A percentile compares a stretch with the other conserved stretches of the same genome.
These are phyloP conservation scores for Hippocampus mohnikei DNA, from an alignment of 2,113 vertebrate species.

Conservation along the genomic window DNA sequence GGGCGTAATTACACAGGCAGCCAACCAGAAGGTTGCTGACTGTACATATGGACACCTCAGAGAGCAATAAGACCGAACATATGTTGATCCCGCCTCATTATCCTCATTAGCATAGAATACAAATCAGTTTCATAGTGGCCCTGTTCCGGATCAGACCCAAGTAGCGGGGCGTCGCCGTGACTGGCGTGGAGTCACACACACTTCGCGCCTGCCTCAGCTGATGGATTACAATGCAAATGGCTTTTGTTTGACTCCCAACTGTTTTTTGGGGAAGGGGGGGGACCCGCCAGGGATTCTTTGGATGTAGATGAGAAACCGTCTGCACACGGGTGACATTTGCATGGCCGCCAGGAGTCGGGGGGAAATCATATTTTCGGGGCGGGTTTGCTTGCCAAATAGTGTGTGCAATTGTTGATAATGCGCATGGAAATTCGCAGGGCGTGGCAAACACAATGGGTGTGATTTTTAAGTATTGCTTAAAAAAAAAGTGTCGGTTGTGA, in stretches of 20 bases:
- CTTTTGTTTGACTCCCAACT: constrained; percentile 56
- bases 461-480: no score
- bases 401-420: background rate
- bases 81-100: constrained; percentile 61
- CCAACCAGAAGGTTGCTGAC: constrained; percentile 19
- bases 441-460: background rate
- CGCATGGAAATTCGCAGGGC: background rate
- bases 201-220: constrained; percentile 28
- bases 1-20: constrained; percentile 13
- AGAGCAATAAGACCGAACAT: constrained; percentile 40
- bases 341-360: constrained; percentile 3
- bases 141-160: constrained; percentile 35
- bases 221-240: constrained; percentile 56
- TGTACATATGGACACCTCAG: constrained; percentile 13
- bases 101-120: constrained; percentile 52
- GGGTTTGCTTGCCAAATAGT: constrained; percentile 11
- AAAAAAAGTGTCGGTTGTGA: no score
- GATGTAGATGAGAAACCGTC: constrained; percentile 45
- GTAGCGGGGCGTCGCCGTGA: constrained; percentile 26
- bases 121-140: constrained; percentile 45
- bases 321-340: background rate
- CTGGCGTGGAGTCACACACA: constrained; percentile 38
- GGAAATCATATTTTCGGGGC: constrained; percentile 15
- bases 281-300: constrained; percentile 35
- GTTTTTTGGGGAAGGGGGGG: background rate